Percentiles rank a stretch among this genome's conserved stretches.
phyloP scores from a whole-genome alignment of 2,888 invertebrate genomes.

The Volucella bombylans region DNA sequence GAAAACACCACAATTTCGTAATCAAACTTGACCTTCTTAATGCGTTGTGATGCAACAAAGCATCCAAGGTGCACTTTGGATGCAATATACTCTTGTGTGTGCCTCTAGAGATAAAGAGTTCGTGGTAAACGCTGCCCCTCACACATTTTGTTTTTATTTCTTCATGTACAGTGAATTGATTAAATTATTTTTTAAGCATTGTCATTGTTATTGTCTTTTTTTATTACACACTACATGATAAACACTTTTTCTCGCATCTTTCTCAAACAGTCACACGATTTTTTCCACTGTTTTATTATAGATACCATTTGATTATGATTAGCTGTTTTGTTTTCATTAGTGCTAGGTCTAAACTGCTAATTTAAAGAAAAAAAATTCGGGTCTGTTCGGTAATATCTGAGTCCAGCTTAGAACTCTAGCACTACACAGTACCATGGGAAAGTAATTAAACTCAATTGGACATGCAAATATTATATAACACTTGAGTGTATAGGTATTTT shows the following conservation, averaged over 20 bases:
- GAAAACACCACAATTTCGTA: too few species aligned
- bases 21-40: too few species aligned
- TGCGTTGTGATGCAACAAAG: too few species aligned
- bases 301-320: constrained; percentile 19
- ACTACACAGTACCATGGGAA: constrained; percentile 2
- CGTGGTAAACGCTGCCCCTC: too few species aligned
- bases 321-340: constrained; percentile 4
- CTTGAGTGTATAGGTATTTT: background rate
- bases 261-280: background rate
- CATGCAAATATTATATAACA: constrained; percentile 35
- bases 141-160: background rate
- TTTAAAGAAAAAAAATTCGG: background rate
- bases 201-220: constrained; percentile 8
- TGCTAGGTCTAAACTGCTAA: background rate
- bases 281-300: constrained; percentile 13
- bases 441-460: constrained; percentile 25
- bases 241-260: constrained; percentile 3
- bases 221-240: constrained; percentile 4
- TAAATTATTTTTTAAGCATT: background rate
- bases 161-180: background rate
- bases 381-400: background rate
- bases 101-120: too few species aligned
- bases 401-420: too few species aligned
- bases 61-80: too few species aligned
- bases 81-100: too few species aligned